A percentile compares a stretch with the other conserved stretches of the same genome.
phyloP scores from a whole-genome alignment of 2,113 vertebrate species.

The Isichthys henryi region DNA sequence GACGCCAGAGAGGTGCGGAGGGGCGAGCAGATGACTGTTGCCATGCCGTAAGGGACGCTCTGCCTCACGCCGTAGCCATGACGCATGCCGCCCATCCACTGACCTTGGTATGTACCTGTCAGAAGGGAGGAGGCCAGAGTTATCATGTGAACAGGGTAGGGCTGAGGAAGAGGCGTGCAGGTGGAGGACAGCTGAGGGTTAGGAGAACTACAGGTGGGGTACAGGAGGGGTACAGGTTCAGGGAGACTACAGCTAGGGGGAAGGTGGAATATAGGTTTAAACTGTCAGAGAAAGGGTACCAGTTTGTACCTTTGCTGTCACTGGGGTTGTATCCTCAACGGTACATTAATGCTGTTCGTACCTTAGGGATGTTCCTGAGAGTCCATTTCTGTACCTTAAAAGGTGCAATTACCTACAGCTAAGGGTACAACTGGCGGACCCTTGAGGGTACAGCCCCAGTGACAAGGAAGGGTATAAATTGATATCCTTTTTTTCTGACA shows the following conservation, averaged over 20 bases:
- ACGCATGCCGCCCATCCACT: conserved; percentile 94
- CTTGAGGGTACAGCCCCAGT: no score
- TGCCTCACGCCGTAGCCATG: conserved; percentile 93
- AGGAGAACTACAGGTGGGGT: neutral
- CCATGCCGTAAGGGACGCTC: conserved; percentile 93
- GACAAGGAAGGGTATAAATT: no score
- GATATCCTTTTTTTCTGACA: no score
- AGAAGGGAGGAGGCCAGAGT: neutral
- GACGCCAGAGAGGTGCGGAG: conserved; percentile 86
- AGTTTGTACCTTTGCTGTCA: no score
- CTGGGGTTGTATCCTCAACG: no score
- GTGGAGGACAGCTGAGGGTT: neutral
- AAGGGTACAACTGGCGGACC: no score
- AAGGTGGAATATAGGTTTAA: neutral
- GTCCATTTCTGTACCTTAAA: no score
- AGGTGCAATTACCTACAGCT: no score
- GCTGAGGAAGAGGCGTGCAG: neutral
- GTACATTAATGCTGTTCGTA: no score
- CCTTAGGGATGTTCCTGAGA: no score
- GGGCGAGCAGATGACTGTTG: conserved; percentile 87
- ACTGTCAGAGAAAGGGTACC: no score
- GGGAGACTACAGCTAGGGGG: neutral
- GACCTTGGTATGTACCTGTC: conserved; percentile 90
- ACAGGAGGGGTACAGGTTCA: neutral
- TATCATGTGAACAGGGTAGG: neutral